phyloP scores from a whole-genome alignment of 2,888 invertebrate species.

The Cerastis rubricosa region DNA sequence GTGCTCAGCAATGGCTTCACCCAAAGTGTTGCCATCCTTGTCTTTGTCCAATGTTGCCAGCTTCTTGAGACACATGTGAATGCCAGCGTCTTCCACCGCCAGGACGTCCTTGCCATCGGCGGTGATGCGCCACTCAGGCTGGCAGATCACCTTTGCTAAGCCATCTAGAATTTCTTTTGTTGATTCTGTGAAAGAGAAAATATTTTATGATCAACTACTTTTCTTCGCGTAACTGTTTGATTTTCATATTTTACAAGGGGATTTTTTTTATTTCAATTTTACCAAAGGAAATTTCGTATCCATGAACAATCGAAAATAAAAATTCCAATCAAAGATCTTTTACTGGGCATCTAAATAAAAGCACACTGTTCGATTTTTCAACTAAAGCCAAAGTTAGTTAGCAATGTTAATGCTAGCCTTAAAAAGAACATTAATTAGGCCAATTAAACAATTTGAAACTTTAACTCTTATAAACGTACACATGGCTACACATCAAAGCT shows the following conservation, averaged over 20 bases:
- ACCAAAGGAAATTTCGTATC: background rate
- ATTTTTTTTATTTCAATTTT: too few species aligned
- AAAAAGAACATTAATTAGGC: background rate
- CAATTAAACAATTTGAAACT: background rate
- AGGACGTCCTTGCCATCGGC: conserved; percentile 84
- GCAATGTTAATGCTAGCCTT: background rate
- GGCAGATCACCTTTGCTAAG: conserved; percentile 82
- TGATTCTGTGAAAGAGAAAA: conserved; percentile 74
- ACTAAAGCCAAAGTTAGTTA: background rate
- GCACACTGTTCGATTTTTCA: background rate
- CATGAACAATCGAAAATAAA: background rate
- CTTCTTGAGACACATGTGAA: conserved; percentile 95
- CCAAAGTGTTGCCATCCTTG: conserved; percentile 89
- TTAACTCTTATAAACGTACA: background rate
- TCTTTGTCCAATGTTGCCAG: conserved; percentile 92
- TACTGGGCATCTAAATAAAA: background rate
- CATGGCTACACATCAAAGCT: too few species aligned
- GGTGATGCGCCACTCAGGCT: conserved; percentile 90
- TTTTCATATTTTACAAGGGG: too few species aligned
- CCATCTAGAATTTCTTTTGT: conserved; percentile 80
- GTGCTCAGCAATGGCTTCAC: conserved; percentile 88
- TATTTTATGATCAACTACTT: background rate
- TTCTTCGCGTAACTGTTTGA: background rate
- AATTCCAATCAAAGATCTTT: background rate
- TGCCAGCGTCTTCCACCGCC: conserved; percentile 94